Conservation (phyloP, 2,888 invertebrate species). For the Punctoribates punctum region DNA sequence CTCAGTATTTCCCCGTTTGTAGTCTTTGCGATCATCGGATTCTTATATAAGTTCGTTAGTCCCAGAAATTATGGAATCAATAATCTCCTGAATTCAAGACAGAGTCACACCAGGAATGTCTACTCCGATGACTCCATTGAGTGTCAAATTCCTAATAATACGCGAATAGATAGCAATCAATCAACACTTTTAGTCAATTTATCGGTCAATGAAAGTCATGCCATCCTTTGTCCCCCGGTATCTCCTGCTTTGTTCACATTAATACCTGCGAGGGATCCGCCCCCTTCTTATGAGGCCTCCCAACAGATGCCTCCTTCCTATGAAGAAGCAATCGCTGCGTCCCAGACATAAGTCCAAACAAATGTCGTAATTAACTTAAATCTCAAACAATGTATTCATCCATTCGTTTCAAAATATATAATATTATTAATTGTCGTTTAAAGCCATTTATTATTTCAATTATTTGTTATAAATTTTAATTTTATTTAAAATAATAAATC, state of each 20-base stretch:
- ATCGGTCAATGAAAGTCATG: not conserved
- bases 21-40: slow-evolving; percentile 40
- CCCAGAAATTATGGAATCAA: slow-evolving; percentile 20
- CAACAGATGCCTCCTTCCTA: slow-evolving; percentile 42
- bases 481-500: no score
- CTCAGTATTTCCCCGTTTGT: slow-evolving; percentile 40
- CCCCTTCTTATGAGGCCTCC: slow-evolving; percentile 39
- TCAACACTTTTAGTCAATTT: slow-evolving; percentile 21
- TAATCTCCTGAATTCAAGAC: not conserved
- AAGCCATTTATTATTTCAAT: no score
- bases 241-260: slow-evolving; percentile 7
- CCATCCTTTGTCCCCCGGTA: slow-evolving; percentile 9
- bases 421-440: no score
- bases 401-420: no score
- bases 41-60: slow-evolving; percentile 40
- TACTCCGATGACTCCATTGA: slow-evolving; percentile 17
- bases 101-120: not conserved
- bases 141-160: slow-evolving; percentile 6
- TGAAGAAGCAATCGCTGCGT: slow-evolving; percentile 37
- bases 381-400: no score
- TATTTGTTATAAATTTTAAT: no score
- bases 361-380: not conserved
- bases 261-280: slow-evolving; percentile 27
- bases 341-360: not conserved
- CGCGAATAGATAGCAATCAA: slow-evolving; percentile 10